Evolutionary conservation across 1,140 invertebrate species (phyloP), one percentile per base, ranked within the genome.

Genomic region (Solen grandis): DNA sequence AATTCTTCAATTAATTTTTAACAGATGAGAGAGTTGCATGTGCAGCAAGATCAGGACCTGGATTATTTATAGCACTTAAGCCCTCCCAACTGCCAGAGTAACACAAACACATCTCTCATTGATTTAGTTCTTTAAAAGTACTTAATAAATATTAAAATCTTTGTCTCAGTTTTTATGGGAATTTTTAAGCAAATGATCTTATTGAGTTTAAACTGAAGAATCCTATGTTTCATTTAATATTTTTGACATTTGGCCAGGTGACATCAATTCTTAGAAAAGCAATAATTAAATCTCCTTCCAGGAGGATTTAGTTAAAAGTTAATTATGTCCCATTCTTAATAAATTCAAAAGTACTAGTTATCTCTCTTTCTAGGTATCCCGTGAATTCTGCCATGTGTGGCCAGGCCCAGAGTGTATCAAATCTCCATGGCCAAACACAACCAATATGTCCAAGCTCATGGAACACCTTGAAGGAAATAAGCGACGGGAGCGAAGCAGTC

Each of bases 391-490:
- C 82, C 85, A 27, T 90, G 92, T 96, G 25, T 97, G 96, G 96
- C 94, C 94, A 3, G 93, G 94, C 5, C 93, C 92, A 59, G 88
- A 93, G 60, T 72, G 66, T 31, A 95, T 96, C 92, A 95, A 94
- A 0, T 96, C 95, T 0, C 95, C 96, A 0, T 97, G 96, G 96
- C 95, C 96, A 0, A 94, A 95, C 66, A 95, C 95, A 27, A 93
- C 94, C 19, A 92, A 91, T 52, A 88, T 94, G 0, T 79, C 92
- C 19, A 90, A 93, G 0, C 90, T 97, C 36, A 81, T 95, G 8
- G 78, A 91, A 0, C 96, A 95, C 90, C 89, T 96, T 2, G 90
- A 94, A 22, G 83, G 91, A 3, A 92, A 92, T 19, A 82, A 95
- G 14, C 83, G 91, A 5, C 86, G 91, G 13, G 72, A 69, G 0